Evolutionary conservation across 2,797 vertebrate genomes (phyloP).

Genomic region (Calcarius lapponicus): DNA sequence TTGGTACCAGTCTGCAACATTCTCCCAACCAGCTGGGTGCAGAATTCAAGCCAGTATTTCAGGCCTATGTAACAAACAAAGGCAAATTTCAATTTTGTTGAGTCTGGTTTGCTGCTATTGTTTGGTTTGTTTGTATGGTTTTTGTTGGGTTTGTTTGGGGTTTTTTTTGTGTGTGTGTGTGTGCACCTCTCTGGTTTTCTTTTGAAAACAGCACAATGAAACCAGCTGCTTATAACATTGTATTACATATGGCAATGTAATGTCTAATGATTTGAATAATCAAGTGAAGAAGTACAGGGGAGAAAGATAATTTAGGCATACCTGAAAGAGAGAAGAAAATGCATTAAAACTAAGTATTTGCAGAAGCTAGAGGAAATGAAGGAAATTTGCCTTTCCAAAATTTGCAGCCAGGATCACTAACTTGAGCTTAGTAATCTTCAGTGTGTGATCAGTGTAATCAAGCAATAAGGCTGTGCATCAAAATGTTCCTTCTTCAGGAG

Average conservation of each 20-base stretch:
- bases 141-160: neutral
- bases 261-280: neutral
- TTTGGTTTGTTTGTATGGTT: neutral
- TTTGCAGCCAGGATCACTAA: neutral
- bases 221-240: neutral
- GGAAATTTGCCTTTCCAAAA: neutral
- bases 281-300: neutral
- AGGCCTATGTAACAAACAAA: neutral
- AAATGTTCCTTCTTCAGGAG: neutral
- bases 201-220: neutral
- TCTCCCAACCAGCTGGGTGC: neutral
- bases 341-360: neutral
- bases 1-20: neutral
- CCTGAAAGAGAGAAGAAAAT: neutral
- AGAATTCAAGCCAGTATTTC: neutral
- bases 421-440: neutral
- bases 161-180: neutral
- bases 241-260: neutral
- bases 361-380: neutral
- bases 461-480: neutral
- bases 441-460: neutral
- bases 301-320: neutral
- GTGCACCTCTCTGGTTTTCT: neutral
- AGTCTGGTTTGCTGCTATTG: neutral
- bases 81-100: neutral